phyloP scores from a whole-genome alignment of 2,113 vertebrate genomes.

The Peromyscus californicus region DNA sequence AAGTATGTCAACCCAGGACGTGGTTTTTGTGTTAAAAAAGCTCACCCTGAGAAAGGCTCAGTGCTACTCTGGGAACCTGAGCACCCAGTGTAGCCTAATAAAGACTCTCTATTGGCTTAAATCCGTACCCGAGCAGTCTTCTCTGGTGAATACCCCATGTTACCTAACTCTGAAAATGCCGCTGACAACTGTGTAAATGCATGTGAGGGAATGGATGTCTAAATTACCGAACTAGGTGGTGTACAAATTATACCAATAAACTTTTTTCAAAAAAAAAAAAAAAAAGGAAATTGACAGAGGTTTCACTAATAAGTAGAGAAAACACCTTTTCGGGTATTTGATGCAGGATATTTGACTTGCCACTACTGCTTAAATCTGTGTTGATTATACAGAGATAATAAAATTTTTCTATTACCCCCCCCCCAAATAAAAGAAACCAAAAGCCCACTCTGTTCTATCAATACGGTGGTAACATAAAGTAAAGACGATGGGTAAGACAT shows the following conservation, averaged over 20 bases:
- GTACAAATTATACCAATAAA: constrained; percentile 16
- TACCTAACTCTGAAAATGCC: background rate
- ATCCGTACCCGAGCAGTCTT: background rate
- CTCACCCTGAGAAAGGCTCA: background rate
- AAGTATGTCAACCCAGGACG: background rate
- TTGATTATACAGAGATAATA: background rate
- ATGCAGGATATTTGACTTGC: background rate
- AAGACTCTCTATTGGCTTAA: background rate
- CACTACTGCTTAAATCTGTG: background rate
- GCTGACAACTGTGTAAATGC: background rate
- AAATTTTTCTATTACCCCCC: background rate
- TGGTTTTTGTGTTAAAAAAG: background rate
- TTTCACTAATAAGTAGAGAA: constrained; percentile 11
- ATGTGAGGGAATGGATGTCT: background rate
- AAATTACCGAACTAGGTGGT: background rate
- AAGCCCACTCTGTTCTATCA: background rate
- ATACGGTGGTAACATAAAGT: background rate
- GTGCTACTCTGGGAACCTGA: background rate
- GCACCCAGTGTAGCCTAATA: background rate
- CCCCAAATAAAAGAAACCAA: background rate
- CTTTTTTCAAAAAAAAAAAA: background rate
- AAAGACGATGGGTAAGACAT: background rate
- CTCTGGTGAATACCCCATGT: background rate
- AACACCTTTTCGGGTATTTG: background rate
- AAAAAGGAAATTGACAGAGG: background rate